phyloP scores from a whole-genome alignment of 1,140 invertebrate genomes.

The Vanessa tameamea region DNA sequence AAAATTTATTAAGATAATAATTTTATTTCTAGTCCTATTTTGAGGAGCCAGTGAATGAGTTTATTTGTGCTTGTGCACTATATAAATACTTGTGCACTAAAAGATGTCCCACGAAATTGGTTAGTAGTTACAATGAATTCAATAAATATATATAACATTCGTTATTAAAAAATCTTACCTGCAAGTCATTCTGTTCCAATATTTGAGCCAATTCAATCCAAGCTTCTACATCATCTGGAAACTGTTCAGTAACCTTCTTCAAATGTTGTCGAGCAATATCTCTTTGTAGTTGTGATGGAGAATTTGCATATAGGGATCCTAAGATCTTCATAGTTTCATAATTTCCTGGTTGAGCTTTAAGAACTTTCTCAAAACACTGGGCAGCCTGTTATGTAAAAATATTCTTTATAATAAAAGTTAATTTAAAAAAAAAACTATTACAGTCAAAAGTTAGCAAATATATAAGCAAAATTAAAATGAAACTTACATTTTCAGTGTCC shows the following conservation, averaged over 20 bases:
- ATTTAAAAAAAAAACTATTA: not conserved
- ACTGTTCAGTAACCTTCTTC: constrained; percentile 97
- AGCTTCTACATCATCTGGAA: constrained; percentile 98
- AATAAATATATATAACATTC: too few species aligned
- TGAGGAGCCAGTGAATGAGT: too few species aligned
- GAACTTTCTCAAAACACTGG: constrained; percentile 98
- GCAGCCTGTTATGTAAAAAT: constrained; percentile 86
- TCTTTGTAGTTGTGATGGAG: constrained; percentile 92
- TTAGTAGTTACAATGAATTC: too few species aligned
- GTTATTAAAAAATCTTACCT: constrained; percentile 66
- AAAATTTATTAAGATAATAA: too few species aligned
- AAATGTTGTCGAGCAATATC: constrained; percentile 95
- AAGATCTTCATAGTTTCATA: constrained; percentile 99
- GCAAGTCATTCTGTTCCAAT: constrained; percentile 96
- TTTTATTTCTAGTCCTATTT: too few species aligned
- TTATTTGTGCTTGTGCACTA: too few species aligned
- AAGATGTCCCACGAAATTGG: too few species aligned
- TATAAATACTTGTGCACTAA: too few species aligned
- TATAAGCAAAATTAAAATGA: constrained; percentile 7
- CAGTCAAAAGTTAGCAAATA: not conserved
- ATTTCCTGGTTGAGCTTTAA: constrained; percentile 98
- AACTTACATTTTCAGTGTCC: constrained; percentile 96
- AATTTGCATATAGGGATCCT: constrained; percentile 97
- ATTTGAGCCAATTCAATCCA: constrained; percentile 99
- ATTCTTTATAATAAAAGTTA: not conserved